phyloP scores from a whole-genome alignment of 2,888 invertebrate species.

The Alitta virens region DNA sequence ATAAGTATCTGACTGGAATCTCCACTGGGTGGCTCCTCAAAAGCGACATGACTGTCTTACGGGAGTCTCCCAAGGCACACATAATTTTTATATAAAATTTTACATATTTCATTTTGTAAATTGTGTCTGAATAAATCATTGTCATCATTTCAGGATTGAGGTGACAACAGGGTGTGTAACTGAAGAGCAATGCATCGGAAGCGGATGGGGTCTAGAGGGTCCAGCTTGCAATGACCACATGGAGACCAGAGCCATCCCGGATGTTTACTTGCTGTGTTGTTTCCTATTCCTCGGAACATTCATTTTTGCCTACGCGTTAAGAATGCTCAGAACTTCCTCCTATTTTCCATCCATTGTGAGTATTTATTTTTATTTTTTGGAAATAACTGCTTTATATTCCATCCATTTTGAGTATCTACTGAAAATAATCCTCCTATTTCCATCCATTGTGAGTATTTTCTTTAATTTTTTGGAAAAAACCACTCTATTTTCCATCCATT shows the following conservation, averaged over 20 bases:
- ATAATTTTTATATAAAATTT: too few relatives aligned
- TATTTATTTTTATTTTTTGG: conserved; percentile 4
- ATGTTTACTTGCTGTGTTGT: conserved; percentile 92
- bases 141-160: conserved; percentile 5
- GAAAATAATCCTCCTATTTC: too few relatives aligned
- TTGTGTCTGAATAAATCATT: too few relatives aligned
- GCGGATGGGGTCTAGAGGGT: conserved; percentile 21
- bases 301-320: conserved; percentile 79
- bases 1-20: too few relatives aligned
- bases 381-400: too few relatives aligned
- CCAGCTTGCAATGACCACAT: conserved; percentile 13
- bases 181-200: conserved; percentile 12
- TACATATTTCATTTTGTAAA: too few relatives aligned
- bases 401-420: too few relatives aligned
- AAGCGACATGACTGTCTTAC: too few relatives aligned
- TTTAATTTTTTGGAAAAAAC: too few relatives aligned
- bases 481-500: conserved; percentile 88
- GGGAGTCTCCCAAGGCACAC: too few relatives aligned
- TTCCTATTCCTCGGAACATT: conserved; percentile 90
- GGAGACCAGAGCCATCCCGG: conserved; percentile 17
- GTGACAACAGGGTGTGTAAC: conserved; percentile 21
- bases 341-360: conserved; percentile 87
- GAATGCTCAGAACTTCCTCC: conserved; percentile 85
- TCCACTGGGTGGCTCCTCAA: too few relatives aligned
- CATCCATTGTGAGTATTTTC: too few relatives aligned